These are phyloP conservation scores for Amphimallon solstitiale DNA, from an alignment of 2,888 invertebrate genomes.

Conservation along the genomic window DNA sequence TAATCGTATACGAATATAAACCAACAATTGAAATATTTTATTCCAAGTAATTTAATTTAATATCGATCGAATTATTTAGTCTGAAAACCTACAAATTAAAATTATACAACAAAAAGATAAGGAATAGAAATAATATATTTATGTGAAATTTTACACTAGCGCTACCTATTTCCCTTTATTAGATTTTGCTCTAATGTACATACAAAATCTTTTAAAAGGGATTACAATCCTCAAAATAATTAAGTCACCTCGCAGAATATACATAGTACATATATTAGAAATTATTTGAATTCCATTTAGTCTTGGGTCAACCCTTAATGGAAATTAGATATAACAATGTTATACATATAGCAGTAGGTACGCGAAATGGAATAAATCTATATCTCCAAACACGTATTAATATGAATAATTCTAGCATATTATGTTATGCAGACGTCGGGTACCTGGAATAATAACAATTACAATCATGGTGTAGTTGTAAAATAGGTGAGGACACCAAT, in stretches of 20 bases:
- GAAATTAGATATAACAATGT: conserved; percentile 23
- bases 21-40: no score
- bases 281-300: conserved; percentile 32
- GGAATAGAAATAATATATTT: no score
- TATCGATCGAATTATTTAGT: no score
- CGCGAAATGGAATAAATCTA: conserved; percentile 30
- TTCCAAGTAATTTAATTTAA: no score
- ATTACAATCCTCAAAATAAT: background rate
- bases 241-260: background rate
- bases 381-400: conserved; percentile 30
- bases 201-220: no score
- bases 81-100: no score
- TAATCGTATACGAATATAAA: no score
- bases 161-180: no score
- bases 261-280: background rate
- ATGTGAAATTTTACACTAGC: no score
- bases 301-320: conserved; percentile 29
- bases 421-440: conserved; percentile 21
- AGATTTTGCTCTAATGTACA: no score
- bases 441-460: conserved; percentile 25
- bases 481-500: no score
- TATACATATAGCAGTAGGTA: conserved; percentile 26
- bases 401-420: conserved; percentile 31
- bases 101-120: no score
- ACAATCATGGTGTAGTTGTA: background rate